These are phyloP conservation scores for Berghia stephanieae DNA, from an alignment of 1,140 invertebrate species.

Conservation along the genomic window DNA sequence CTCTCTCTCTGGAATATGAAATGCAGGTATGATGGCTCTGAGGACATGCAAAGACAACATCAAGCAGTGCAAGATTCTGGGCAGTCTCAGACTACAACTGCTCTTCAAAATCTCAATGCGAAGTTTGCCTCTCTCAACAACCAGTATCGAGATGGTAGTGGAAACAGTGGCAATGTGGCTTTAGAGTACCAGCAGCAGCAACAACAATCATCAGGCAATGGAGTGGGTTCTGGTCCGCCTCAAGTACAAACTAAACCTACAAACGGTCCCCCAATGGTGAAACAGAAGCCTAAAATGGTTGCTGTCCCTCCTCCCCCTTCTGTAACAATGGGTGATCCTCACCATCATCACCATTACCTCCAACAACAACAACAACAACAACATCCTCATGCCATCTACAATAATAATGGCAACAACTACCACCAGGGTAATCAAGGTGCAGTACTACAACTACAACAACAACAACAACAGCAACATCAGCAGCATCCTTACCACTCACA, in stretches of 20 bases:
- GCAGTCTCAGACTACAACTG: slow-evolving; percentile 62
- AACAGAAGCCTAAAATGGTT: slow-evolving; percentile 29
- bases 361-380: neutral
- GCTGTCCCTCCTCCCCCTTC: slow-evolving; percentile 34
- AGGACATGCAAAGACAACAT: neutral
- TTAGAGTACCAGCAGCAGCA: slow-evolving; percentile 13
- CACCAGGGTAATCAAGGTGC: neutral
- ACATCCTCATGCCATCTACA: neutral
- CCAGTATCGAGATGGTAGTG: slow-evolving; percentile 26
- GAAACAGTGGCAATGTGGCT: neutral
- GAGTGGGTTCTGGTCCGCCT: neutral
- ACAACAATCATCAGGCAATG: slow-evolving; percentile 9
- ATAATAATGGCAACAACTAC: slow-evolving; percentile 23
- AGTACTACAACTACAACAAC: slow-evolving; percentile 28
- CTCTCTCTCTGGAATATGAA: too few relatives aligned
- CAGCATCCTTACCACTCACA: slow-evolving; percentile 34
- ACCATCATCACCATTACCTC: slow-evolving; percentile 18
- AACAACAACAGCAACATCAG: slow-evolving; percentile 18
- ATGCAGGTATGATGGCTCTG: too few relatives aligned
- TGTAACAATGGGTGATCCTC: slow-evolving; percentile 33
- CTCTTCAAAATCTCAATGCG: slow-evolving; percentile 80
- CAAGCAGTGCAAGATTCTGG: slow-evolving; percentile 25
- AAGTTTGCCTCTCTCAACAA: slow-evolving; percentile 71
- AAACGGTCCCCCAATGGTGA: slow-evolving; percentile 26
- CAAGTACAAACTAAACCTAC: slow-evolving; percentile 8